Evolutionary conservation across 2,888 invertebrate species (phyloP), one percentile per base, ranked within the genome.

Genomic region (Hydrotaea cyrtoneurina): DNA sequence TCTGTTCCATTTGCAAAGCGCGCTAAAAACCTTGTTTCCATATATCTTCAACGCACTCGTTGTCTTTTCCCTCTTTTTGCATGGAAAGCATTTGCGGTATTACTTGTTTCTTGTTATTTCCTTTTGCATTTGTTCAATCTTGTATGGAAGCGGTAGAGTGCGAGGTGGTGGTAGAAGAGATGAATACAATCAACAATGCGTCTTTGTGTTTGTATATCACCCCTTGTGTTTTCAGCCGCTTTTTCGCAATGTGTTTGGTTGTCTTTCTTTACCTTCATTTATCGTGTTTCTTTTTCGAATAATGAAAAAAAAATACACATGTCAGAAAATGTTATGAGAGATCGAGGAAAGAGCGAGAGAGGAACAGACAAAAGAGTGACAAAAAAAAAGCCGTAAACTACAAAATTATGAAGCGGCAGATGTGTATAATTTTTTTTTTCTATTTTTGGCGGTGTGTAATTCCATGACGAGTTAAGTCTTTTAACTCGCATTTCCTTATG

Each of bases 381-480:
- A 31, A 62, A 62, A 75, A 36, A 53, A 62, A 69, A 69, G 69
- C 23, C 23, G 69, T 69, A 69, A 69, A 69, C 13, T 46, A 69
- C n/a, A 69, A 69, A 31, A 69, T 19, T 43, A 13, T 43, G 43
- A n/a, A 46, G 64, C 64, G 74, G 75, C 81, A 84, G 78, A 75
- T 80, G 71, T 36, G 43, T 86, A 31, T 31, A 31, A 31, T 31
- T 31, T n/a, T n/a, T 81, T 80, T 31, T 73, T 75, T 85, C 81
- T 88, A 86, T 87, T 86, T 88, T 89, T 89, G 87, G 88, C 86
- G 86, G 86, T 87, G 87, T 87, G 88, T 86, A 86, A 71, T 59
- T 71, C 83, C 81, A 77, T 74, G 80, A 59, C 39, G 77, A 80
- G 85, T 80, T 76, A 86, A 86, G 87, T 88, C 87, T 89, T 88